phyloP scores from a whole-genome alignment of 2,888 invertebrate species.

The Baccha elongata region DNA sequence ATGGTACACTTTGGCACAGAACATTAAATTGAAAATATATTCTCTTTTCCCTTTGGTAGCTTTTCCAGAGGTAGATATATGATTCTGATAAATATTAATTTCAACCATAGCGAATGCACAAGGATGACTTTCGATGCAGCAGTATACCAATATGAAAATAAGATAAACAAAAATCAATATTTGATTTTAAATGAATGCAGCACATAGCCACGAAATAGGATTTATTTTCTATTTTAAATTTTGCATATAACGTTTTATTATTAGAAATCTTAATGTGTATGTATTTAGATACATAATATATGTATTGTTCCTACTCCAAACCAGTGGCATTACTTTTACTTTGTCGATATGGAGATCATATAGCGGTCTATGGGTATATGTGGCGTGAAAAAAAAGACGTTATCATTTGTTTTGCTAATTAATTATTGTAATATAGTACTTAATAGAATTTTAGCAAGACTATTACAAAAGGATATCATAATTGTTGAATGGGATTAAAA shows the following conservation, averaged over 20 bases:
- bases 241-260: slow-evolving; percentile 40
- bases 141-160: background rate
- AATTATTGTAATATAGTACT: slow-evolving; percentile 59
- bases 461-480: background rate
- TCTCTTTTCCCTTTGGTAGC: background rate
- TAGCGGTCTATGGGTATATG: background rate
- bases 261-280: slow-evolving; percentile 3
- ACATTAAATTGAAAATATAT: slow-evolving; percentile 65
- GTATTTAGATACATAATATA: background rate
- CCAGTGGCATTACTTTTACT: background rate
- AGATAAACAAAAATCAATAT: slow-evolving; percentile 62
- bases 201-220: slow-evolving; percentile 46
- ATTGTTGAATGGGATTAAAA: background rate
- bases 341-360: background rate
- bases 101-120: slow-evolving; percentile 39
- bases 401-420: slow-evolving; percentile 65
- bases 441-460: slow-evolving; percentile 60
- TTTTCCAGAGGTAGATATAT: background rate
- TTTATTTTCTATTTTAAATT: slow-evolving; percentile 61
- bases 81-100: slow-evolving; percentile 62
- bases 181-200: slow-evolving; percentile 50
- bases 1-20: slow-evolving; percentile 36
- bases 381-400: background rate
- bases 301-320: too few relatives aligned
- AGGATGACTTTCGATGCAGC: slow-evolving; percentile 43